Base-by-base conservation (phyloP, 2,797 vertebrate species). In the Propithecus deckenii region DNA sequence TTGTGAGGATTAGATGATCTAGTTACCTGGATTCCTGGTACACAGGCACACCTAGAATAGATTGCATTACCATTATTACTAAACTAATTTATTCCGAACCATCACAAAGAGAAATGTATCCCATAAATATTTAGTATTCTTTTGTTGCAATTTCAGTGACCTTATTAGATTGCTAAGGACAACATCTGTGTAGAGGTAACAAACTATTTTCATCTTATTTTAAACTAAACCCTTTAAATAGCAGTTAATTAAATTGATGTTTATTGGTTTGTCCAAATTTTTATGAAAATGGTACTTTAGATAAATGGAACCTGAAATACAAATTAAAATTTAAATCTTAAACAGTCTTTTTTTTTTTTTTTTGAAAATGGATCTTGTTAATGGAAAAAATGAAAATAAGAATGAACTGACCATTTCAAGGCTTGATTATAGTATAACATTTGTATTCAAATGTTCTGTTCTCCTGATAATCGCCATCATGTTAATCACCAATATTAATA, bases 401-500 rank as follows among this genome's bases (percentile, higher is more conserved):
- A 78, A 90, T 25, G 15, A 89, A 83, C 23, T 76, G 30, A 46
- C 63, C 59, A 46, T 87, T 94, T 17, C 69, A 32, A 61, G 81
- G 50, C 69, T 83, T 96, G 91, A 94, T 83, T 55, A 38, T 46
- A 72, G 43, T 43, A 12, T 63, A 80, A 69, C 57, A 43, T 79
- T 55, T 93, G 43, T 0, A 3, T 71, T 85, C 83, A 86, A 74
- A 57, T 96, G 43, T 0, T 0, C 61, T 92, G 50, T 91, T 95
- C 72, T 91, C 95, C 79, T 88, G 75, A 71, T 48, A 22, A 74
- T 52, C 57, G 2, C 52, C 25, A 71, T 97, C 86, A 5, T 97
- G 74, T 91, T 95, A 95, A 74, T 79, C 90, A 65, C 67, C 67
- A n/a, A 78, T 96, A 80, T 93, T 97, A 95, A 89, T 83, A 95